Evolutionary conservation across 2,888 invertebrate species (phyloP).

Genomic region (Epinotia demarniana): DNA sequence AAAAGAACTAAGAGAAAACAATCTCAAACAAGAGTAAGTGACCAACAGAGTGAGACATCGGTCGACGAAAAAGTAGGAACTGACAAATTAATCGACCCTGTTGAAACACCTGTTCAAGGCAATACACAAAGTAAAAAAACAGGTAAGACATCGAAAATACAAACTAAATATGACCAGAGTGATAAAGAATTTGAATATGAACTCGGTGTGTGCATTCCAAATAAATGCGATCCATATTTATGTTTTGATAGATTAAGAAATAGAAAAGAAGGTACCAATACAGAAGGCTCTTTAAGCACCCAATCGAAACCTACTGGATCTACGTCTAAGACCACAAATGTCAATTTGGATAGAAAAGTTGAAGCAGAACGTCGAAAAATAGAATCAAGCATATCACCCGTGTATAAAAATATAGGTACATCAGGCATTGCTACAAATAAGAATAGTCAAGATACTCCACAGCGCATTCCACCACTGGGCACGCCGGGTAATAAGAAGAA

Average conservation of each 20-base stretch:
- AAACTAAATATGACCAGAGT: not conserved
- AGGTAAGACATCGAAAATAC: not conserved
- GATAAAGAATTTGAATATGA: conserved; percentile 4
- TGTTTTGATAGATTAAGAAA: conserved; percentile 3
- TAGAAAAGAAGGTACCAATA: not conserved
- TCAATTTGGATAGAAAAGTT: not conserved
- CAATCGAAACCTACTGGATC: not conserved
- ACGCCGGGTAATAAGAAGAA: not conserved
- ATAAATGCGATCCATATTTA: conserved; percentile 16
- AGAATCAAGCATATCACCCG: not conserved
- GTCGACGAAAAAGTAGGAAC: conserved; percentile 4
- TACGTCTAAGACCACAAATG: not conserved
- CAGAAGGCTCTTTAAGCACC: not conserved
- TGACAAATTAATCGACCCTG: not conserved
- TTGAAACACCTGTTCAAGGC: not conserved
- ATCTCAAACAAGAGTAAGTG: conserved; percentile 1
- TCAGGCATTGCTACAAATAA: not conserved
- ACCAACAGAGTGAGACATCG: not conserved
- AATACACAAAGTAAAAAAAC: not conserved
- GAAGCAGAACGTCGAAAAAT: not conserved
- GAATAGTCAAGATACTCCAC: not conserved
- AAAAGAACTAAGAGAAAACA: not conserved
- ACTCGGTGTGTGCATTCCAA: conserved; percentile 13
- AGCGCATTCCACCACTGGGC: not conserved
- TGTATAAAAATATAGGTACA: conserved; percentile 1